Base-by-base conservation (phyloP, 2,113 vertebrate genomes). In the Nymphicus hollandicus region DNA sequence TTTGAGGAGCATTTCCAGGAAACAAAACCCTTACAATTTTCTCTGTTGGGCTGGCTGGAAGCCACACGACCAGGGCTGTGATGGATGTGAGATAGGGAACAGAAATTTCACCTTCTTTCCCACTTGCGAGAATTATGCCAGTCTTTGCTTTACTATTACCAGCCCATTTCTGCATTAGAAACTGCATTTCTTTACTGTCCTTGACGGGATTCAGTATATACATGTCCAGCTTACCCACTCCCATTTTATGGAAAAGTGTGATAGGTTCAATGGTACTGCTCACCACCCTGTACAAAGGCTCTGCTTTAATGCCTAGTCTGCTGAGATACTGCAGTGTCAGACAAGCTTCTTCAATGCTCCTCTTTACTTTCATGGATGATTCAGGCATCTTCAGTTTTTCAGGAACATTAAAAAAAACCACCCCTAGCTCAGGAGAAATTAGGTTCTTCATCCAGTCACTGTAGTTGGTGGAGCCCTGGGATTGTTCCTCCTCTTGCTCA, bases 111-210 rank as follows among this genome's bases (percentile, higher is more conserved):
- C 99, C 99, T 93, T 99, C 99, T 92, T 99, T 99, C 64, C 99
- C 99, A 53, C 97, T 99, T 43, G 99, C 96, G 24, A 99, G 98
- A 68, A 97, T 97, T 31, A 99, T 99, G 18, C 99, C 99, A 29
- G 99, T 99, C 97, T 99, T 99, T 79, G 99, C 99, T 96, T 99
- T 99, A 95, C 99, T 99, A 88, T 99, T 99, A 24, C 99, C 99
- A 33, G 99, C 98, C 99, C 99, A 99, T 93, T 99, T 99, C 85
- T 99, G 99, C 99, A 99, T 99, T 52, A 99, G 98, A 93, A 99
- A 99, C 88, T 99, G 99, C 99, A 99, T 99, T 97, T 99, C 99
- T 95, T 99, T 99, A 97, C 99, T 99, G 94, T 99, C 99, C 85
- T 99, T 99, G 37, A 99, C 99, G 17, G 99, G 99, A 88, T 99